Base-by-base conservation (phyloP, 37 sponge, comb jelly and placozoan genomes). In the Beroe ovata region DNA sequence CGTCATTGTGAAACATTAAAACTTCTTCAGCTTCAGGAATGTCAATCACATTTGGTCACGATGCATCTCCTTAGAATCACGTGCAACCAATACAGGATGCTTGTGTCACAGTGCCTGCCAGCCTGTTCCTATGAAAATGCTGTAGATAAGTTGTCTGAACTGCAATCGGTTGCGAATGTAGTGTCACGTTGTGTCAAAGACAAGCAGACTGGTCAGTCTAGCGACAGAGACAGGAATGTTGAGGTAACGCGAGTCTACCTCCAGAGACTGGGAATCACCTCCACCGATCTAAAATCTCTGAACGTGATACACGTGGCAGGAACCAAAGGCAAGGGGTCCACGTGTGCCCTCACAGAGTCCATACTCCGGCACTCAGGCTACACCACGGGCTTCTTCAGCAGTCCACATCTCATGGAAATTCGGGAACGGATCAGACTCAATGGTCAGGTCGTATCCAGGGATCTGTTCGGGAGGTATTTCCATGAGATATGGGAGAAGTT, bases 401-500 rank as follows among this genome's bases (percentile, higher is more conserved):
- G 38, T 8, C 71, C 71, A 8, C 71, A 69, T 20, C 71, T 69
- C 20, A 69, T 69, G 71, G 71, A 69, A 25, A 25, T 98, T 40
- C 59, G 99, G 22, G 99, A 98, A 90, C 90, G 99, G 21, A 95
- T 98, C 29, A 90, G 96, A 8, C 59, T 98, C 29, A 94, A 98
- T 89, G 96, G 99, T n/a, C 21, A 34, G 25, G 96, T 95, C 32
- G 93, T 98, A 20, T 72, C 92, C 11, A 92, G 91, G 41, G 63
- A 60, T 23, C 71, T 88, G 29, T 98, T 98, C 92, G 72, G 88
- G 0, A 29, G 38, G 25, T 90, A 98, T 64, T 98, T 95, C 91
- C 94, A 94, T 94, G 63, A 92, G 39, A 60, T 77, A 23, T 77
- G 84, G 84, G 84, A 77, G 22, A 39, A 40, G 54, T 77, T 77